Evolutionary conservation across 1,140 invertebrate species (phyloP).

Genomic region (Andrena cerasifolii): DNA sequence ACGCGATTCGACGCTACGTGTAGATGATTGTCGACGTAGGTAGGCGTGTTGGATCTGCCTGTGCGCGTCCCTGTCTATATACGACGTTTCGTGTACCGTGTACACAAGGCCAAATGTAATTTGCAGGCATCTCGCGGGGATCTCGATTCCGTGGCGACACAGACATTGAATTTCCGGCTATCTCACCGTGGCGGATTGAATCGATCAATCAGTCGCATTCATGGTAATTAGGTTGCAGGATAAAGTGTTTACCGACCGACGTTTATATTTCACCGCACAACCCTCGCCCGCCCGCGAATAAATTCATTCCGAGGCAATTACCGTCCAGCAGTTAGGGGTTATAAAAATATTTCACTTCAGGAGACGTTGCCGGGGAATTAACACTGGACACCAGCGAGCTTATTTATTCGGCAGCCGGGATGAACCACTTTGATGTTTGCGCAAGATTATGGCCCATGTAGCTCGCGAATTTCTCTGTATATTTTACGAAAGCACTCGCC

Average conservation of each 20-base stretch:
- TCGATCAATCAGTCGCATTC: conserved; percentile 49
- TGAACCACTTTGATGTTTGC: neutral
- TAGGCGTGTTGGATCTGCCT: neutral
- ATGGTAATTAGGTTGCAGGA: conserved; percentile 33
- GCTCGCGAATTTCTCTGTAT: neutral
- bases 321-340: neutral
- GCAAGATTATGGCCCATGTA: neutral
- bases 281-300: neutral
- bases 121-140: conserved; percentile 32
- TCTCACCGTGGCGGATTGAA: conserved; percentile 37
- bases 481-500: neutral
- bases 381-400: neutral
- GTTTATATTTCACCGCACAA: neutral
- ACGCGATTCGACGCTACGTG: neutral
- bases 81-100: conserved; percentile 9
- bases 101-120: conserved; percentile 41
- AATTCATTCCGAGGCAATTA: neutral
- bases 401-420: neutral
- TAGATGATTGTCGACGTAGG: too few relatives aligned
- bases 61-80: neutral
- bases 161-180: conserved; percentile 50
- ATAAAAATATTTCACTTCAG: conserved; percentile 33
- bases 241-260: conserved; percentile 15
- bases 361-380: conserved; percentile 4
- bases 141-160: conserved; percentile 30